Evolutionary conservation across 2,113 vertebrate species (phyloP).

Genomic region (Andinoacara biseriatus): DNA sequence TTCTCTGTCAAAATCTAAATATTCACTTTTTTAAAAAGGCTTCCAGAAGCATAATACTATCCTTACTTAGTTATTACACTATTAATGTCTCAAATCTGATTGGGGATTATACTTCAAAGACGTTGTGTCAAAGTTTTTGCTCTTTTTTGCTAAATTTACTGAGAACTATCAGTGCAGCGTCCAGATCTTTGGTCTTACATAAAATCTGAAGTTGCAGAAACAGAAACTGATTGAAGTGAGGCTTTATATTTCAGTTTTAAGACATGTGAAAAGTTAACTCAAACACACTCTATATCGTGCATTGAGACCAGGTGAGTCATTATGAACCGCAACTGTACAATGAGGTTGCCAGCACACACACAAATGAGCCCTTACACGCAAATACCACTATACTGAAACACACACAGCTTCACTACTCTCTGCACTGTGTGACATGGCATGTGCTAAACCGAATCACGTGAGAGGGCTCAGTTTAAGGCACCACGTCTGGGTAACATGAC

Average conservation of each 20-base stretch:
- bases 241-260: background rate
- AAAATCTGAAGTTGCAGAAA: background rate
- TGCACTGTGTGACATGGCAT: background rate
- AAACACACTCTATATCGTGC: conserved; percentile 5
- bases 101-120: too few relatives aligned
- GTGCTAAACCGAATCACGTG: conserved; percentile 28
- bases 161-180: background rate
- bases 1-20: background rate
- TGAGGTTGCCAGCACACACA: background rate
- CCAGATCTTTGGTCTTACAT: background rate
- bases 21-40: too few relatives aligned
- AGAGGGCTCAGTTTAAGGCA: conserved; percentile 20
- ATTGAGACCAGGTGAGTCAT: background rate
- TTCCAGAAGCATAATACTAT: too few relatives aligned
- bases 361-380: conserved; percentile 43
- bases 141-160: background rate
- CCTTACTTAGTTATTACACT: background rate
- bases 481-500: conserved; percentile 13
- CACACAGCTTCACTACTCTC: conserved; percentile 10
- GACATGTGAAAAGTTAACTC: background rate
- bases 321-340: conserved; percentile 1
- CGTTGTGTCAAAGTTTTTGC: background rate
- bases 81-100: too few relatives aligned
- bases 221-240: background rate
- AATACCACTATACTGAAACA: background rate